phyloP scores from a whole-genome alignment of 2,113 vertebrate genomes.

The Burhinus bistriatus region DNA sequence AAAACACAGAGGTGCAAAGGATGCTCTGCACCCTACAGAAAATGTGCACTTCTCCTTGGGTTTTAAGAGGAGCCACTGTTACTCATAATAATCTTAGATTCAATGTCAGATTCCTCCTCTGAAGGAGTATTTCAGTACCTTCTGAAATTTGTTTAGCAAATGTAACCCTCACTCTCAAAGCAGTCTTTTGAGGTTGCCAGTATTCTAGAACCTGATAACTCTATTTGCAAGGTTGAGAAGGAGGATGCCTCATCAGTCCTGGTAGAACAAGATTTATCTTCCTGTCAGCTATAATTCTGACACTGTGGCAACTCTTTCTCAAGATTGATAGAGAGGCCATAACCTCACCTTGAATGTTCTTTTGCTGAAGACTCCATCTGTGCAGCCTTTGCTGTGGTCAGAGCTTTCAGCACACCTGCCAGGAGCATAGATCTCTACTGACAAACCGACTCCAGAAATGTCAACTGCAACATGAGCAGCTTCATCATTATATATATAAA shows the following conservation, averaged over 20 bases:
- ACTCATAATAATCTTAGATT: background rate
- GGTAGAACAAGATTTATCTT: conserved; percentile 26
- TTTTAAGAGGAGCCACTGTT: background rate
- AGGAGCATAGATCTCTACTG: background rate
- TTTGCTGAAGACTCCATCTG: conserved; percentile 4
- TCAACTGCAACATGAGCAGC: background rate
- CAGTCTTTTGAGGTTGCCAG: background rate
- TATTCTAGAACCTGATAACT: background rate
- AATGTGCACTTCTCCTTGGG: fast-evolving
- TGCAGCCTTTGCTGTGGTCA: background rate
- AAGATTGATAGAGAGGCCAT: conserved; percentile 22
- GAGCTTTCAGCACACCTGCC: background rate
- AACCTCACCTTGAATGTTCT: conserved; percentile 28
- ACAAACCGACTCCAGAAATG: background rate
- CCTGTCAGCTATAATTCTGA: conserved; percentile 36
- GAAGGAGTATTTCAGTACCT: background rate
- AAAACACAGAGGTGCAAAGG: background rate
- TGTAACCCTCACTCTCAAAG: background rate
- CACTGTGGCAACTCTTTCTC: background rate
- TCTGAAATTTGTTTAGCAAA: background rate
- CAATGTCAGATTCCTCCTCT: background rate
- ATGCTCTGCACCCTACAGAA: background rate
- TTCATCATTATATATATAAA: background rate
- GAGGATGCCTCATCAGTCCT: conserved; percentile 20
- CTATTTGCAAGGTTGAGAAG: conserved; percentile 34